Evolutionary conservation across 2,888 invertebrate species (phyloP), one percentile per base, ranked within the genome.

Genomic region (Eristalis tenax): DNA sequence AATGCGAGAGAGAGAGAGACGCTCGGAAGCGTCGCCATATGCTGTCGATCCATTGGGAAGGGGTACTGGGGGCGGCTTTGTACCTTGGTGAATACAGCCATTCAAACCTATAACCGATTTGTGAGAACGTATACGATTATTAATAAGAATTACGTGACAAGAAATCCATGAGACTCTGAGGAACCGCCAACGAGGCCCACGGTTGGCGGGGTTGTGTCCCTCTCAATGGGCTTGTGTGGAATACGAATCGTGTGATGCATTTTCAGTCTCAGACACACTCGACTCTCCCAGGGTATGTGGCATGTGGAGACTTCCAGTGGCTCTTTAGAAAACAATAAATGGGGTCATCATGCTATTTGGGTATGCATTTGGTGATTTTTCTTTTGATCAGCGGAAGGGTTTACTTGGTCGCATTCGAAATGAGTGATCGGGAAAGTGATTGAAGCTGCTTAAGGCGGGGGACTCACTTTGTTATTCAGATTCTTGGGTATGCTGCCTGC

Each of bases 71-170:
- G 32, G 15, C 35, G 32, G 5, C 10, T 8, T 32, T 32, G 32
- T 32, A 32, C 6, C 1, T 32, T 32, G 32, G 1, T 32, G 32
- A 0, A 32, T 10, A 32, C 5, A 32, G 2, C 32, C 63, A 73
- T 73, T 75, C 71, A 85, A 80, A 74, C 59, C 23, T 56, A 70
- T 70, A 86, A 63, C 77, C 83, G 79, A 83, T 87, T 87, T 87
- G 87, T 87, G 65, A 80, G 76, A 83, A 79, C 68, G 76, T 77
- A 83, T 83, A 57, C 59, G 73, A 80, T 83, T 87, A 87, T 87
- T 87, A 87, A 83, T 76, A 87, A 87, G 79, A 83, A 87, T 76
- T 87, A 87, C 87, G 87, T 87, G 87, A 87, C 87, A 76, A 86
- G 86, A 86, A 86, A 86, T 83, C 50, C 59, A 77, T 70, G 75